phyloP scores from a whole-genome alignment of 1,140 invertebrate species.

The Zophobas morio region DNA sequence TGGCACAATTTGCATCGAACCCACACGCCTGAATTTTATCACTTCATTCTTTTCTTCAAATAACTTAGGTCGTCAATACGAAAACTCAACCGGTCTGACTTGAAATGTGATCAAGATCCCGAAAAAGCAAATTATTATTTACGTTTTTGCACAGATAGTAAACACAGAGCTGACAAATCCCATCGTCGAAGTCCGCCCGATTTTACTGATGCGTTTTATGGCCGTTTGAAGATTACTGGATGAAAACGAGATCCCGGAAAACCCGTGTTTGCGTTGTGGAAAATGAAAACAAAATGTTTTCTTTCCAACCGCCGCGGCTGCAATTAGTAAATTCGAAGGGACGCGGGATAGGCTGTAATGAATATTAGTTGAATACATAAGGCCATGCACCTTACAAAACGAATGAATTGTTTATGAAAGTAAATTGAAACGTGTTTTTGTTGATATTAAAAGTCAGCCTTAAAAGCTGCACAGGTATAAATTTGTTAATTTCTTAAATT shows the following conservation, averaged over 20 bases:
- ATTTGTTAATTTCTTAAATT: too few species aligned
- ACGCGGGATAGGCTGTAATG: too few species aligned
- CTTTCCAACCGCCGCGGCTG: not conserved
- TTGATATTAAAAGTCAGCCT: too few species aligned
- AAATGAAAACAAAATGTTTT: slow-evolving; percentile 9
- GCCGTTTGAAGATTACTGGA: slow-evolving; percentile 7
- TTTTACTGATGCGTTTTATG: slow-evolving; percentile 13
- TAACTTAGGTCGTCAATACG: slow-evolving; percentile 27
- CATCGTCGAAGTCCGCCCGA: not conserved
- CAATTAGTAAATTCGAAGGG: too few species aligned
- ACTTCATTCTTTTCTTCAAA: slow-evolving; percentile 6
- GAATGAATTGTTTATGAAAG: too few species aligned
- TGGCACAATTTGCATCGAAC: slow-evolving; percentile 5
- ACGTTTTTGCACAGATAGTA: slow-evolving; percentile 4
- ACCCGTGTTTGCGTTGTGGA: not conserved
- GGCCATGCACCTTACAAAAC: too few species aligned
- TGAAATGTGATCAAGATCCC: slow-evolving; percentile 10
- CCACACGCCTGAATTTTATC: slow-evolving; percentile 33
- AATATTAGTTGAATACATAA: too few species aligned
- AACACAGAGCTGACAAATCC: slow-evolving; percentile 3
- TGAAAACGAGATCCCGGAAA: not conserved
- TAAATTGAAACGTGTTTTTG: too few species aligned
- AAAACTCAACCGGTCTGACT: slow-evolving; percentile 7
- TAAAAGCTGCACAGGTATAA: too few species aligned
- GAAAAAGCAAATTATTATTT: slow-evolving; percentile 28